These are phyloP conservation scores for Melinaea marsaeus DNA, from an alignment of 2,888 invertebrate species.

Conservation along the genomic window DNA sequence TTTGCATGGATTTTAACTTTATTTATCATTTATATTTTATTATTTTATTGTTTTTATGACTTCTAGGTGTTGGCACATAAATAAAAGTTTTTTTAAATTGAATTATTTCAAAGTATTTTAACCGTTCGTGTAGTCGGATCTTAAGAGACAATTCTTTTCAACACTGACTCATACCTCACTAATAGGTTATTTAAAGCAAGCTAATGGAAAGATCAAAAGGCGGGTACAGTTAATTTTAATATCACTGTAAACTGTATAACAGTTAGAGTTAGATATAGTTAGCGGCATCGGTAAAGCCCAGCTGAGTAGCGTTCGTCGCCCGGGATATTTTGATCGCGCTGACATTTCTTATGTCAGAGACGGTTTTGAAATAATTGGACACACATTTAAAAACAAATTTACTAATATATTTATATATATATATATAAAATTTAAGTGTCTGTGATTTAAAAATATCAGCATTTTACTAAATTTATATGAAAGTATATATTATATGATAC, in stretches of 20 bases:
- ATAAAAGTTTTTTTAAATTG: conserved; percentile 15
- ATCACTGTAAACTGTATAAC: conserved; percentile 68
- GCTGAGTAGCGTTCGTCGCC: conserved; percentile 49
- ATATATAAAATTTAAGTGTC: neutral
- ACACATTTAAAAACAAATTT: neutral
- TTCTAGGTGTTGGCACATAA: too few relatives aligned
- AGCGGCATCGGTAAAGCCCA: conserved; percentile 62
- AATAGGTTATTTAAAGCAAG: conserved; percentile 67
- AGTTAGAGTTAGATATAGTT: conserved; percentile 74
- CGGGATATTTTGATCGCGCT: conserved; percentile 62
- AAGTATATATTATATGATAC: too few relatives aligned
- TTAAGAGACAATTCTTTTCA: conserved; percentile 24
- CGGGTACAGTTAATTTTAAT: conserved; percentile 74
- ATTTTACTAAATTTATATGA: too few relatives aligned
- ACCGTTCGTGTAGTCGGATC: neutral
- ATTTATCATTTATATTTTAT: too few relatives aligned
- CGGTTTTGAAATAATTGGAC: conserved; percentile 33
- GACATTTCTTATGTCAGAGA: conserved; percentile 69
- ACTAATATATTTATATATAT: neutral
- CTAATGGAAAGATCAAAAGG: conserved; percentile 78
- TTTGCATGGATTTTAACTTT: too few relatives aligned
- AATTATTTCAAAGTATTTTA: neutral
- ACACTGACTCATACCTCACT: conserved; percentile 62
- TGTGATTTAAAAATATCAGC: too few relatives aligned
- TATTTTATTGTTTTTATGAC: too few relatives aligned